Evolutionary conservation across 2,797 vertebrate genomes (phyloP).

Genomic region (Carduelis carduelis): DNA sequence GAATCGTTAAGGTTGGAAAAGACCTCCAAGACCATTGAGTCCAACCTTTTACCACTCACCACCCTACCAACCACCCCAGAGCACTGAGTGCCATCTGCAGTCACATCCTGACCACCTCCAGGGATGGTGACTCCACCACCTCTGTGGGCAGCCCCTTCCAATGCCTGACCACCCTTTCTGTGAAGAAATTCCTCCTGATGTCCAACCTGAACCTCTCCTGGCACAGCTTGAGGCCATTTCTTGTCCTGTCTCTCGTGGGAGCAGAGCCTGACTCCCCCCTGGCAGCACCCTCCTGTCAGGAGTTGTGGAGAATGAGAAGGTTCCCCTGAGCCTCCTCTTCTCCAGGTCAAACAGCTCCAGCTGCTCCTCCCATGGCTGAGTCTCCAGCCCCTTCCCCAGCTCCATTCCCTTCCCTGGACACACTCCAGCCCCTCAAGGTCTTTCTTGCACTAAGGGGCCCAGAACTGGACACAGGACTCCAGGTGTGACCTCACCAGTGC

Average conservation of each 20-base stretch:
- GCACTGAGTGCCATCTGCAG: neutral
- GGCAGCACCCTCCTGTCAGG: neutral
- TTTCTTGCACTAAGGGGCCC: neutral
- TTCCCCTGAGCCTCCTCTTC: neutral
- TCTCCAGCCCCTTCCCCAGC: neutral
- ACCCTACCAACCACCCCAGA: neutral
- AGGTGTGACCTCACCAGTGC: neutral
- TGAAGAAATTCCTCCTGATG: neutral
- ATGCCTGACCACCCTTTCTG: neutral
- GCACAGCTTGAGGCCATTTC: fast-evolving
- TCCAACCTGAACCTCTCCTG: neutral
- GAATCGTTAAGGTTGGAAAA: neutral
- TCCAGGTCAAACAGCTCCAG: neutral
- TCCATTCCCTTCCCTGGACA: neutral
- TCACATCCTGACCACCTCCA: neutral
- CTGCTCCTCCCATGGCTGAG: neutral
- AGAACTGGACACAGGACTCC: neutral
- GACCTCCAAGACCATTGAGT: fast-evolving
- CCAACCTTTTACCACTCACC: neutral
- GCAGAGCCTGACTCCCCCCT: fast-evolving
- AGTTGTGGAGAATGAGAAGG: neutral
- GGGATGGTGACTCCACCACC: neutral
- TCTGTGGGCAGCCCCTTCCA: neutral
- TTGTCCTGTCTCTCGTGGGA: neutral
- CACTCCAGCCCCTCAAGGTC: neutral